These are phyloP conservation scores for Seriola aureovittata DNA, from an alignment of 2,113 vertebrate species.

Conservation along the genomic window DNA sequence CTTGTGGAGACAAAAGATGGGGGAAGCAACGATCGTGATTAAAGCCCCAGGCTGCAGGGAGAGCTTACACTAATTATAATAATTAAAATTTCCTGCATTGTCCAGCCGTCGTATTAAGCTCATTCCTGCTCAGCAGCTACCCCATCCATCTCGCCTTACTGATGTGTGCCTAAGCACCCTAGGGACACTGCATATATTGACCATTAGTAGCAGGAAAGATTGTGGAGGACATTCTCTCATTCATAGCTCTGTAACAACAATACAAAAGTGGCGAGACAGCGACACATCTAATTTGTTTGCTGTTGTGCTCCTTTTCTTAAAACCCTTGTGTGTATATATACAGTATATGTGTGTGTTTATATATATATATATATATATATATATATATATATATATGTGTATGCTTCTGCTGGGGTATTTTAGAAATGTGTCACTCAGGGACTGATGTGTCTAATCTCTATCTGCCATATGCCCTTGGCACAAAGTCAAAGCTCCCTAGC, in stretches of 20 bases:
- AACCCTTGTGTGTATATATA: constrained; percentile 6
- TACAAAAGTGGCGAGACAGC: constrained; percentile 10
- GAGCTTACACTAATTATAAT: constrained; percentile 69
- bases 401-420: constrained; percentile 30
- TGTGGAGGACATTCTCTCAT: constrained; percentile 12
- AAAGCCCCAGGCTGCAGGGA: constrained; percentile 43
- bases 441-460: constrained; percentile 60
- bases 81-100: constrained; percentile 71
- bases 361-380: background rate
- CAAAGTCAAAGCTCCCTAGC: constrained; percentile 63
- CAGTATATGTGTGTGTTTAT: background rate
- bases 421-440: constrained; percentile 48
- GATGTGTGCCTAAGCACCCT: constrained; percentile 22
- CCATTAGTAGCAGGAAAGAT: constrained; percentile 29
- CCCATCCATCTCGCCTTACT: constrained; percentile 45
- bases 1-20: constrained; percentile 27
- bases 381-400: background rate
- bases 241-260: constrained; percentile 13
- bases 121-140: constrained; percentile 36
- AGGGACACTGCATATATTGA: constrained; percentile 32
- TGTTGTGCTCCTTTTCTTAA: constrained; percentile 11
- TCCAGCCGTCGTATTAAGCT: constrained; percentile 56
- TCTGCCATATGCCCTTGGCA: constrained; percentile 60
- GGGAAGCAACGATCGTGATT: constrained; percentile 34
- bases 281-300: constrained; percentile 45